Evolutionary conservation across 2,888 invertebrate species (phyloP).

Genomic region (Dinocampus coccinellae): DNA sequence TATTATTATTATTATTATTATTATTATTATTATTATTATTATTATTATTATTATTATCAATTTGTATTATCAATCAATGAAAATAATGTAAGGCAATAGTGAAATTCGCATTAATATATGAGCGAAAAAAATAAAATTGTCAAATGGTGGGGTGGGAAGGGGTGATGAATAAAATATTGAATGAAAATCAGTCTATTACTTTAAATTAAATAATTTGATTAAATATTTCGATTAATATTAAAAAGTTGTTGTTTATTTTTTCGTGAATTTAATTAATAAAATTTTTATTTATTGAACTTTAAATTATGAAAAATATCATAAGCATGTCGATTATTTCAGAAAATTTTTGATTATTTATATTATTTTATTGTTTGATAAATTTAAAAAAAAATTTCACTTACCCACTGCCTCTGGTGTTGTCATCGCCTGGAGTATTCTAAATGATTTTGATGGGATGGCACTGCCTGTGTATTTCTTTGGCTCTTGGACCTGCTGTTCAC

Average conservation of each 20-base stretch:
- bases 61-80: background rate
- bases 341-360: constrained; percentile 40
- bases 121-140: background rate
- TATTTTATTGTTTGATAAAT: constrained; percentile 23
- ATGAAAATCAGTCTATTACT: background rate
- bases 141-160: too few relatives aligned
- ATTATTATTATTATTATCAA: background rate
- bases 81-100: background rate
- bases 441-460: constrained; percentile 85
- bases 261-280: background rate
- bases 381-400: too few relatives aligned
- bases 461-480: constrained; percentile 82
- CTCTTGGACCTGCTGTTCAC: constrained; percentile 76
- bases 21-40: background rate
- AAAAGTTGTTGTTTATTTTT: too few relatives aligned
- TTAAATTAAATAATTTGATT: background rate
- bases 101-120: background rate
- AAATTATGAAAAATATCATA: too few relatives aligned
- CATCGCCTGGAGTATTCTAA: constrained; percentile 85
- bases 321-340: background rate
- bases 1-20: constrained; percentile 27
- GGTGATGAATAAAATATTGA: background rate
- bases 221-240: too few relatives aligned
- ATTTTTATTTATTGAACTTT: background rate
- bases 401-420: constrained; percentile 78